Conservation (phyloP, 2,113 vertebrate species). For the Eonycteris spelaea region DNA sequence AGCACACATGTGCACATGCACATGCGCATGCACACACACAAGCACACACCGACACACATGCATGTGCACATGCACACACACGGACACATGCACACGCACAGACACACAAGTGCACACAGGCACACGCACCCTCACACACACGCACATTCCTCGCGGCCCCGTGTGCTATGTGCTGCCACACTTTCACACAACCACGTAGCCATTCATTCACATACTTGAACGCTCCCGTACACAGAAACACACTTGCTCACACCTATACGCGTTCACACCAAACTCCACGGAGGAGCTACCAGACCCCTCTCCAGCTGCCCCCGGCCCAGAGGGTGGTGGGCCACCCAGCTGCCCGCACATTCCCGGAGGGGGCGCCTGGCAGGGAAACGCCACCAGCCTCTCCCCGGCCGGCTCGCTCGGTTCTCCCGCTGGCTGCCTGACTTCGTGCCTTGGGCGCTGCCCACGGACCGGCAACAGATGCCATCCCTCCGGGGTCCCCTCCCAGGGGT, state of each 20-base stretch:
- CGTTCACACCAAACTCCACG: background rate
- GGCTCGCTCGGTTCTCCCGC: background rate
- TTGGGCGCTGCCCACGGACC: background rate
- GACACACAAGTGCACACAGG: background rate
- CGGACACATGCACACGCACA: too few species aligned
- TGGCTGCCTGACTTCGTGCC: background rate
- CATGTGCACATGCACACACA: too few species aligned
- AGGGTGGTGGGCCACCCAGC: accelerated
- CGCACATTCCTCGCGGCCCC: too few species aligned
- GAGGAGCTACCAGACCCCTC: background rate
- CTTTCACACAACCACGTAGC: background rate
- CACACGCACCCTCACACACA: too few species aligned
- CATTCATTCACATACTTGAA: too few species aligned
- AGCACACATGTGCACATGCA: too few species aligned
- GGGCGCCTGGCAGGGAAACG: background rate
- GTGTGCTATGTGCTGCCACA: background rate
- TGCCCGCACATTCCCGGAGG: background rate
- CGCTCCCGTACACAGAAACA: background rate
- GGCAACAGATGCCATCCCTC: background rate
- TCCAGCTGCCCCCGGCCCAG: background rate
- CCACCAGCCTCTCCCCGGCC: background rate
- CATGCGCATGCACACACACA: too few species aligned
- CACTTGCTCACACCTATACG: background rate
- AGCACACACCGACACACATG: too few species aligned
- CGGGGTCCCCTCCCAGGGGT: background rate